phyloP scores from a whole-genome alignment of 2,888 invertebrate genomes.

The Eurytoma adleriae region DNA sequence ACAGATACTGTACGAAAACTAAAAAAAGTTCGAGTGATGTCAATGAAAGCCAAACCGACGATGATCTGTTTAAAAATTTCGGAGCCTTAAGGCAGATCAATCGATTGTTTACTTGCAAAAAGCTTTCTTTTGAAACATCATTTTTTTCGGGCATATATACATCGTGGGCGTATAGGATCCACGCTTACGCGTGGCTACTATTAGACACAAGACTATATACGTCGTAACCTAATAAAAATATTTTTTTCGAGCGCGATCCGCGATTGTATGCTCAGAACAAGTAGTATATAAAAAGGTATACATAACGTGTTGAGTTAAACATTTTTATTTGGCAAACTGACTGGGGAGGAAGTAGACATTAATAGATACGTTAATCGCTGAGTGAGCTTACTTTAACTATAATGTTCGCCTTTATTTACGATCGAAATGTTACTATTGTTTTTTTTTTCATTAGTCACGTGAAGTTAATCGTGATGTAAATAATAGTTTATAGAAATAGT shows the following conservation, averaged over 20 bases:
- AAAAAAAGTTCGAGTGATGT: no score
- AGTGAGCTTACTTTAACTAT: background rate
- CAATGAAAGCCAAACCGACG: no score
- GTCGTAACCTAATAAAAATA: slow-evolving; percentile 6
- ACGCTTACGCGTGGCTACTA: slow-evolving; percentile 17
- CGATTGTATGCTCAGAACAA: background rate
- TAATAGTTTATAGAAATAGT: no score
- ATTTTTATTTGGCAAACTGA: background rate
- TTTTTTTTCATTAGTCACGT: no score
- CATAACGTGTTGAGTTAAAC: background rate
- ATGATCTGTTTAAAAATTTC: no score
- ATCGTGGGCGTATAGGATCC: background rate
- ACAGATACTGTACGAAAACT: no score
- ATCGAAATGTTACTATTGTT: no score
- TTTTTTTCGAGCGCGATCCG: slow-evolving; percentile 21
- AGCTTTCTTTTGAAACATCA: background rate
- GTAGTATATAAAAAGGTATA: background rate
- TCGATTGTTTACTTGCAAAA: background rate
- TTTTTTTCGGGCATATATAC: background rate
- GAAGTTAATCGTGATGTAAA: no score
- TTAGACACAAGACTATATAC: background rate
- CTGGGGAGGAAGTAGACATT: background rate
- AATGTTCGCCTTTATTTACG: no score
- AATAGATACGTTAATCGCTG: background rate
- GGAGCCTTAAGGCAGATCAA: background rate